Percentiles rank a stretch among this genome's conserved stretches.
phyloP scores from a whole-genome alignment of 1,140 invertebrate genomes.

The Drosophila repletoides region DNA sequence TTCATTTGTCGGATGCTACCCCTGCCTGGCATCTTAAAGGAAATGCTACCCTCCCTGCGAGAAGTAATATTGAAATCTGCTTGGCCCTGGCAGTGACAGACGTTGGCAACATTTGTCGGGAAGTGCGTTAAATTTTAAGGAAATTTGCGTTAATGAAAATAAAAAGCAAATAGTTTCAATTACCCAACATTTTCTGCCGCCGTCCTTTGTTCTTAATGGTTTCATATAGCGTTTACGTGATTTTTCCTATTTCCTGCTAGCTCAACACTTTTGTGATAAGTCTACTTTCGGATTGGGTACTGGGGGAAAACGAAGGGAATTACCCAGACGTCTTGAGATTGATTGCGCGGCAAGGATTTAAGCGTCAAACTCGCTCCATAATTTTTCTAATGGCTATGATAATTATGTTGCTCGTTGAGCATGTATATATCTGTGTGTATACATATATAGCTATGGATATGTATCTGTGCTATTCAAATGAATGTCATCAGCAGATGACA shows the following conservation, averaged over 20 bases:
- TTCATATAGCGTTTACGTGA: slow-evolving; percentile 60
- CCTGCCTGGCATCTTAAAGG: no score
- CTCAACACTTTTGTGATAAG: slow-evolving; percentile 48
- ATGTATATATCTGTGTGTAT: slow-evolving; percentile 33
- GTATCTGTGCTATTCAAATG: slow-evolving; percentile 47
- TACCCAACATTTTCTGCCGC: slow-evolving; percentile 35
- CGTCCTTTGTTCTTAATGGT: slow-evolving; percentile 44
- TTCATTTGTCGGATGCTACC: slow-evolving; percentile 24
- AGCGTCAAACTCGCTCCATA: slow-evolving; percentile 32
- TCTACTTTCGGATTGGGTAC: slow-evolving; percentile 21
- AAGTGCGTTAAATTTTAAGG: slow-evolving; percentile 75
- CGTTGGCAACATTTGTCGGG: slow-evolving; percentile 60
- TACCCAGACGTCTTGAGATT: slow-evolving; percentile 58
- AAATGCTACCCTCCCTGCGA: background rate
- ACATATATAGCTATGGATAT: background rate
- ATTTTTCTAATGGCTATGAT: slow-evolving; percentile 58
- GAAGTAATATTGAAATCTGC: background rate
- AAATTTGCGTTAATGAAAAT: slow-evolving; percentile 73
- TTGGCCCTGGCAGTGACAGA: slow-evolving; percentile 26
- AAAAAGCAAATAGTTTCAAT: slow-evolving; percentile 77
- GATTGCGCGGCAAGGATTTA: slow-evolving; percentile 52
- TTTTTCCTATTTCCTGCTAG: slow-evolving; percentile 43
- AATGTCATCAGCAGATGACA: slow-evolving; percentile 63
- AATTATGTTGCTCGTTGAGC: slow-evolving; percentile 58
- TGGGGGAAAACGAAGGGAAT: background rate